phyloP scores from a whole-genome alignment of 2,797 vertebrate genomes.

The Tadarida brasiliensis region DNA sequence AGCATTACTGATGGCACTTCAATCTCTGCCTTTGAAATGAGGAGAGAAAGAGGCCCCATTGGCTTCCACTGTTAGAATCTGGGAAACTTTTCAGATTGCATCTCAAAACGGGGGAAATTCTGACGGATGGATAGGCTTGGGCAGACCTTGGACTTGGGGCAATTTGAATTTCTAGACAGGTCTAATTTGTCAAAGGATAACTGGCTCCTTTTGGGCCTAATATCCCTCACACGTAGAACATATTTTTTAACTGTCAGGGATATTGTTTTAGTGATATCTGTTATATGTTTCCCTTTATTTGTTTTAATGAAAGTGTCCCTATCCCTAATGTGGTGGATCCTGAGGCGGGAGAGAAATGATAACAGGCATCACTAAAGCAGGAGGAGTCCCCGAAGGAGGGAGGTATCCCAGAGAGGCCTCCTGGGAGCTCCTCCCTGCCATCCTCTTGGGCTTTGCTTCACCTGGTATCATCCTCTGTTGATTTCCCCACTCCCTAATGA shows the following conservation, averaged over 20 bases:
- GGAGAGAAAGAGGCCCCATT: slow-evolving; percentile 57
- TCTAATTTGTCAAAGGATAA: slow-evolving; percentile 78
- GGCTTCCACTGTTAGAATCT: slow-evolving; percentile 71
- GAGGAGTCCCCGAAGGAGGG: background rate
- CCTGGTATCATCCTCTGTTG: background rate
- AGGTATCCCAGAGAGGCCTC: background rate
- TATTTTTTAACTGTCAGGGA: slow-evolving; percentile 74
- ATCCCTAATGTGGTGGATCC: background rate
- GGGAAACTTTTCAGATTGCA: slow-evolving; percentile 82
- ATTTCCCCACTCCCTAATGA: background rate
- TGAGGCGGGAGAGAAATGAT: background rate
- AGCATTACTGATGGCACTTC: slow-evolving; percentile 47
- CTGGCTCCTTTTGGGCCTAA: slow-evolving; percentile 58
- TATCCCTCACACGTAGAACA: slow-evolving; percentile 17
- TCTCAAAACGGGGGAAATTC: slow-evolving; percentile 75
- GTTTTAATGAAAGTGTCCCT: slow-evolving; percentile 62
- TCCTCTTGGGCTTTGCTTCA: background rate
- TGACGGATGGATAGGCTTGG: slow-evolving; percentile 71
- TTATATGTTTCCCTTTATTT: slow-evolving; percentile 57
- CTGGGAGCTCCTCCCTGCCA: background rate
- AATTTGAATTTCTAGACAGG: slow-evolving; percentile 73
- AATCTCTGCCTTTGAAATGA: slow-evolving; percentile 76
- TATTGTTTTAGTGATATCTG: slow-evolving; percentile 69
- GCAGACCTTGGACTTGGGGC: slow-evolving; percentile 74
- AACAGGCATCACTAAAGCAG: background rate